Base-by-base conservation (phyloP, 2,888 invertebrate species). In the Selenia dentaria region DNA sequence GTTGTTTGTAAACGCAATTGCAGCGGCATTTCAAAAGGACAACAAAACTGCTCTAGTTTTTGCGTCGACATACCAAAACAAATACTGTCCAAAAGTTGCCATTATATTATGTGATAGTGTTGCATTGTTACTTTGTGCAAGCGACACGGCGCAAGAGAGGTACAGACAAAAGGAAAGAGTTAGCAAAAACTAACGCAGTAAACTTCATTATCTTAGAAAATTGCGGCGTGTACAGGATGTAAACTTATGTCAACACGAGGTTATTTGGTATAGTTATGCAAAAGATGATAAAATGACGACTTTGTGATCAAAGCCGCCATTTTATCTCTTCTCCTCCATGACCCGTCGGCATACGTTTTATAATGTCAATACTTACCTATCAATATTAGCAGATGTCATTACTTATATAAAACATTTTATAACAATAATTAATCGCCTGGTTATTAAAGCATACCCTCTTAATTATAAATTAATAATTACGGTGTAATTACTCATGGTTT, bases 1-100 rank as follows among this genome's bases (percentile, higher is more conserved):
- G 26, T 38, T 38, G 25, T 20, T 25, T 25, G 28, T 32, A 11
- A n/a, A n/a, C n/a, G n/a, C 22, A 3, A 41, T 32, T 27, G 35
- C 8, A 26, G 42, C 49, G 49, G 48, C 45, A 14, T 20, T 37
- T 35, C 26, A 27, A 46, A 54, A 45, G 32, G 32, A n/a, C 4
- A 60, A n/a, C n/a, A n/a, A n/a, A n/a, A 70, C 70, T 79, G 81
- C 81, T 79, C 83, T 54, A 79, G 74, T 83, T 83, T 82, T 83
- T 83, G 66, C 58, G 26, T 32, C 53, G 57, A 58, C 49, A 57
- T 53, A 53, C 65, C 70, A 70, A 73, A 77, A 75, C 71, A 81
- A 81, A 81, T 63, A 77, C 57, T 64, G 59, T 57, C 57, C 64
- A 55, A 60, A 10, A 0, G 0, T 1, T 16, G 8, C 6, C 8